phyloP scores from a whole-genome alignment of 2,797 vertebrate genomes.

The Aselliscus stoliczkanus region DNA sequence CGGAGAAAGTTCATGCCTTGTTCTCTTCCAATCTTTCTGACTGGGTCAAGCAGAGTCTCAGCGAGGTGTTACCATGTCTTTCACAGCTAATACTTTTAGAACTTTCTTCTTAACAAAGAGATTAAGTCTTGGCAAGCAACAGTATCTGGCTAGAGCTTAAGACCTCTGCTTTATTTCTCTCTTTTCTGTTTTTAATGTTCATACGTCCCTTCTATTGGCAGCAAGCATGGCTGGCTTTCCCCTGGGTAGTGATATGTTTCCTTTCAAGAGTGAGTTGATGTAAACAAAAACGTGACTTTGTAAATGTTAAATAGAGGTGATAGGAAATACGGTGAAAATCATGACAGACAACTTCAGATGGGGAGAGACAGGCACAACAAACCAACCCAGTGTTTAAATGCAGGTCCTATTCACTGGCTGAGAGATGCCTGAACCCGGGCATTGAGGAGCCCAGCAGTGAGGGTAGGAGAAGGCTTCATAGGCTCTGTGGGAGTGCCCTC shows the following conservation, averaged over 20 bases:
- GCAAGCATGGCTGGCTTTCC: neutral
- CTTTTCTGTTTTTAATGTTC: no score
- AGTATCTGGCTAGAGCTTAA: neutral
- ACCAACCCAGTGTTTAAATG: neutral
- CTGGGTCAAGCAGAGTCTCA: neutral
- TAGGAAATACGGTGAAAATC: neutral
- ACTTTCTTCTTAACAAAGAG: neutral
- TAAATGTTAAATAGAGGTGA: neutral
- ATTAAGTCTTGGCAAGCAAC: neutral
- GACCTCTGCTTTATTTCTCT: neutral
- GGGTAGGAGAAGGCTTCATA: neutral
- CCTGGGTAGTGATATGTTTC: neutral
- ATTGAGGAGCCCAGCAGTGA: neutral
- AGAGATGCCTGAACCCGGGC: no score
- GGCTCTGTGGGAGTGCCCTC: neutral
- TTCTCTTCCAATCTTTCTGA: neutral
- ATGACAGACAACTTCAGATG: neutral
- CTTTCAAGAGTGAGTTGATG: neutral
- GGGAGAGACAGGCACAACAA: neutral
- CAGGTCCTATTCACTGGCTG: neutral
- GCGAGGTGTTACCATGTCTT: neutral
- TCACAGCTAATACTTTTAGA: neutral
- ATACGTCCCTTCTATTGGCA: neutral
- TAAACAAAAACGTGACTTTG: neutral
- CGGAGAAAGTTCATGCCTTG: neutral